Conservation (phyloP, 64 coral and sea anemone genomes). For the Porites australiensis region DNA sequence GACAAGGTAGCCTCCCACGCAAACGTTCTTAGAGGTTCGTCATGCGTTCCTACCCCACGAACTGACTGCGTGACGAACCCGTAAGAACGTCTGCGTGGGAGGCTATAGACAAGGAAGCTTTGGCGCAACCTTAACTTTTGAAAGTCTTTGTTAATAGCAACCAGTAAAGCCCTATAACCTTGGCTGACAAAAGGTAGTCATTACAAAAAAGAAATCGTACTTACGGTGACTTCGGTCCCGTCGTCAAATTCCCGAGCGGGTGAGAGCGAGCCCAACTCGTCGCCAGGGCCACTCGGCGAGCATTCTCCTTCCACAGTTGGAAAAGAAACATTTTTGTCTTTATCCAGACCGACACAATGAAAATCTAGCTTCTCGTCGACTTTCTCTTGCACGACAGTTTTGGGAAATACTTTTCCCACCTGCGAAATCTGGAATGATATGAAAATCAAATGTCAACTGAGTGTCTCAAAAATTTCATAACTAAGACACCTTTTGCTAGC, state of each 20-base stretch:
- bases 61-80: too few relatives aligned
- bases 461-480: too few relatives aligned
- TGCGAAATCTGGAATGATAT: not conserved
- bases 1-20: too few relatives aligned
- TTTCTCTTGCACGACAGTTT: constrained; percentile 16
- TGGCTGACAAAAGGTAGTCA: too few relatives aligned
- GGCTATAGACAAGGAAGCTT: too few relatives aligned
- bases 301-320: not conserved
- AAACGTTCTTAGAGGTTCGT: too few relatives aligned
- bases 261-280: not conserved
- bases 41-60: too few relatives aligned
- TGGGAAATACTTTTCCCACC: constrained; percentile 68
- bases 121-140: too few relatives aligned
- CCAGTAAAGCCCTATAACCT: too few relatives aligned
- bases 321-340: constrained; percentile 43
- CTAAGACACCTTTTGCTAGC: too few relatives aligned
- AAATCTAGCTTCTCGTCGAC: constrained; percentile 41
- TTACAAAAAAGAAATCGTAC: not conserved
- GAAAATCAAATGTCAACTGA: not conserved
- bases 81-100: too few relatives aligned
- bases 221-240: not conserved
- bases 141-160: too few relatives aligned
- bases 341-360: constrained; percentile 31
- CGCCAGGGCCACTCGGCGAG: not conserved
- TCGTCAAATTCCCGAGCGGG: not conserved